Base-by-base conservation (phyloP, 2,888 invertebrate species). In the Agrotis clavis region DNA sequence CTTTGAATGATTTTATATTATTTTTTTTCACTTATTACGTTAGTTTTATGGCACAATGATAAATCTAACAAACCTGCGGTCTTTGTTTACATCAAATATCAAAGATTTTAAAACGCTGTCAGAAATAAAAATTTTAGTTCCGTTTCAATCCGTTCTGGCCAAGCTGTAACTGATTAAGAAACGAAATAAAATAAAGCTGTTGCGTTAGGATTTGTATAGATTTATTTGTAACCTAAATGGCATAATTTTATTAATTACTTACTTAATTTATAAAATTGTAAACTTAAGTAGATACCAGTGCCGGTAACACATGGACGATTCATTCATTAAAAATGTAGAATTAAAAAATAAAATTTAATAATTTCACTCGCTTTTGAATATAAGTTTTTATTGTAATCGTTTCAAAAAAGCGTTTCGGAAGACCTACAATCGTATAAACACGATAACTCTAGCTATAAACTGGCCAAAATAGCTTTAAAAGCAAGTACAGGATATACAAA, bases 161-260 rank as follows among this genome's bases (percentile, higher is more conserved):
- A n/a, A n/a, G n/a, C n/a, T n/a, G n/a, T n/a, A n/a, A n/a, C 30
- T 30, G 30, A 30, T 30, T 30, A 5, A 5, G 9, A 54, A 25
- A n/a, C 35, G 4, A 54, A 73, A 72, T 64, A 56, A 72, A 64
- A 73, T 16, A 45, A 35, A 35, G 11, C 19, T 13, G 14, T 19
- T 16, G 7, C 25, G 6, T 35, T 48, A 50, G 14, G 19, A 45
- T 50, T 57, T 65, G 9, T 18, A 60, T 16, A n/a, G 19, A 60
- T 74, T 67, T 74, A 74, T 53, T 74, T 53, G 14, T 72, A 73
- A 67, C 50, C 9, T 59, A 35, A 3, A 73, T 73, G 73, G 57
- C 66, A 59, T 66, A 51, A 35, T 57, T 13, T 51, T n/a, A 35
- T 57, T 14, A 35, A 57, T 57, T 14, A 35, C n/a, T n/a, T 14